phyloP scores from a whole-genome alignment of 2,888 invertebrate genomes.

The Drosophila yooni region DNA sequence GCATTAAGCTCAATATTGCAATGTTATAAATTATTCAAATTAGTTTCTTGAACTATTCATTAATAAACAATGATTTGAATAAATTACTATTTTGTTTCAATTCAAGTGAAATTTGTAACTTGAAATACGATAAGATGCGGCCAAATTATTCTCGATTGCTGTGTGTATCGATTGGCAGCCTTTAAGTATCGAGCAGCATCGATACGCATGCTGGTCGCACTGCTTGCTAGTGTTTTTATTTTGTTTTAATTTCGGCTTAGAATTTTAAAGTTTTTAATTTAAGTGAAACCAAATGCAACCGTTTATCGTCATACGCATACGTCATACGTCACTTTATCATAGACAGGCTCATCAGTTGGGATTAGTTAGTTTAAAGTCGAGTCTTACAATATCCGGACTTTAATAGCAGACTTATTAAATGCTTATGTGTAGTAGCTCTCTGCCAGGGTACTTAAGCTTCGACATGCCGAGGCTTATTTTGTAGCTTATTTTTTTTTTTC shows the following conservation, averaged over 20 bases:
- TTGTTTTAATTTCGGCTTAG: conserved; percentile 51
- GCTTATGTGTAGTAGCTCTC: conserved; percentile 17
- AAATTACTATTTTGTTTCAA: not conserved
- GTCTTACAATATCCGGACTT: conserved; percentile 6
- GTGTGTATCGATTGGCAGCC: not conserved
- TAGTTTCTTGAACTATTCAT: not conserved
- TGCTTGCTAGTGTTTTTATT: conserved; percentile 47
- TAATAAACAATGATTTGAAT: not conserved
- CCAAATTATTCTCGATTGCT: not conserved
- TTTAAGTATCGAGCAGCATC: not conserved
- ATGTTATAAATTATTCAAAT: not conserved
- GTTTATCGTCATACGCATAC: conserved; percentile 86
- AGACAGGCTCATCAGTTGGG: conserved; percentile 1
- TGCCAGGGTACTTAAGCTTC: conserved; percentile 42
- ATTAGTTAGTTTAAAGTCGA: conserved; percentile 10
- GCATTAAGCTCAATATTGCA: not conserved
- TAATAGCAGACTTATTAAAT: conserved; percentile 32
- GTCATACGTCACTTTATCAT: not conserved
- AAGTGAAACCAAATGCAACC: conserved; percentile 84
- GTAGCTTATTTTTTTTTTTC: conserved; percentile 50
- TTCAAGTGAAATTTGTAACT: not conserved
- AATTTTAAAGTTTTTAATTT: conserved; percentile 30
- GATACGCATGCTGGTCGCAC: conserved; percentile 25
- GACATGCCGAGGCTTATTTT: conserved; percentile 39
- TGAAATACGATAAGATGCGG: not conserved